Evolutionary conservation across 1,140 invertebrate species (phyloP).

Genomic region (Cecropterus lyciades): DNA sequence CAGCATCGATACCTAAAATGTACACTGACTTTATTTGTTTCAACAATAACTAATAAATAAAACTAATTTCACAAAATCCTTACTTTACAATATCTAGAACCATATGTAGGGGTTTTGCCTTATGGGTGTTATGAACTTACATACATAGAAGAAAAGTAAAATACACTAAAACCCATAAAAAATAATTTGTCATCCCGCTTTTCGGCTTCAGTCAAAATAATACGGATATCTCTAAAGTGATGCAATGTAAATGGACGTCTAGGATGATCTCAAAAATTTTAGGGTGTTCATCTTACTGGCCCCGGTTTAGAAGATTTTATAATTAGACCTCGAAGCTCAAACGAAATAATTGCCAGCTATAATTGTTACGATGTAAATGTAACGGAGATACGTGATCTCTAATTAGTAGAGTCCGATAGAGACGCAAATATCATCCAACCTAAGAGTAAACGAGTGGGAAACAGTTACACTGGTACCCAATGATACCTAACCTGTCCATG

Average conservation of each 20-base stretch:
- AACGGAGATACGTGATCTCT: slow-evolving; percentile 14
- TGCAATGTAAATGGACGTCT: not conserved
- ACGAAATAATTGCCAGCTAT: slow-evolving; percentile 18
- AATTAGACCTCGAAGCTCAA: slow-evolving; percentile 17
- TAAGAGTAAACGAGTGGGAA: slow-evolving; percentile 1
- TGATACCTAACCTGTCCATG: slow-evolving; percentile 33
- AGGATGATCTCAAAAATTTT: not conserved
- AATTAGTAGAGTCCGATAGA: slow-evolving; percentile 27
- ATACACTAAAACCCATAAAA: too few relatives aligned
- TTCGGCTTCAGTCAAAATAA: too few relatives aligned
- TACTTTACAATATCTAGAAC: too few relatives aligned
- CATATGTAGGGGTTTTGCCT: too few relatives aligned
- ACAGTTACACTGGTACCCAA: not conserved
- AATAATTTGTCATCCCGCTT: too few relatives aligned
- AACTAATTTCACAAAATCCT: too few relatives aligned
- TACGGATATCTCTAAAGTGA: not conserved
- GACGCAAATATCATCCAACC: not conserved
- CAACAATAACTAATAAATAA: too few relatives aligned
- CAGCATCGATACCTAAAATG: too few relatives aligned
- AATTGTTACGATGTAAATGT: slow-evolving; percentile 10
- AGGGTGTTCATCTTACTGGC: not conserved
- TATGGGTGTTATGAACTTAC: too few relatives aligned
- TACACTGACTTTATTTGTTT: too few relatives aligned
- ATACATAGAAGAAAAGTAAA: too few relatives aligned
- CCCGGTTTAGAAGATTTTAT: slow-evolving; percentile 4